Conservation (phyloP, 2,797 vertebrate genomes). For the Austrolebias charrua region DNA sequence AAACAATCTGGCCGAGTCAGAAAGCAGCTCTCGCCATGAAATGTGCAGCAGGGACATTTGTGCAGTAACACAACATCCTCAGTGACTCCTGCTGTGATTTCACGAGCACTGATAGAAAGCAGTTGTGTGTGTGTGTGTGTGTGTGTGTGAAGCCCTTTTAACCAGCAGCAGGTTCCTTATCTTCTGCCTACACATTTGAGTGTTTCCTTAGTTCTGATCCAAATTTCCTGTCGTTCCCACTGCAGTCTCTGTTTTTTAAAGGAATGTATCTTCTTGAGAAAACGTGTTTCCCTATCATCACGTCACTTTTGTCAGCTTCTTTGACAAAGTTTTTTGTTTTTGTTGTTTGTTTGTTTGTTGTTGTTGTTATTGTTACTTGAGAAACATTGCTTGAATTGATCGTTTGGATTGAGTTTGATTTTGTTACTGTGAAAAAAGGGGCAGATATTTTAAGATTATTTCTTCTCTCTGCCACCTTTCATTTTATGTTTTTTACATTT, state of each 20-base stretch:
- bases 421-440: no score
- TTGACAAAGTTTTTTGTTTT: neutral
- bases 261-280: neutral
- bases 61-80: conserved; percentile 19
- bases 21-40: conserved; percentile 4
- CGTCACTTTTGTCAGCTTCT: neutral
- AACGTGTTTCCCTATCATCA: neutral
- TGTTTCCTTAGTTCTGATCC: conserved; percentile 85
- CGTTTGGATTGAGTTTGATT: no score
- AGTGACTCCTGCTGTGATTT: conserved; percentile 26
- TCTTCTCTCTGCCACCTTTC: no score
- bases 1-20: neutral
- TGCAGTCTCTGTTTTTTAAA: conserved; percentile 51
- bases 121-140: neutral
- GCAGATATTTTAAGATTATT: no score
- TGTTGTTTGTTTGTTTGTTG: no score
- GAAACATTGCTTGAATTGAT: no score
- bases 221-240: conserved; percentile 94
- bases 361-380: no score
- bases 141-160: conserved; percentile 49
- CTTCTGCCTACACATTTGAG: conserved; percentile 82
- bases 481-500: no score
- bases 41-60: neutral
- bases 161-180: conserved; percentile 83
- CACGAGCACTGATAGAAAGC: conserved; percentile 41